Conservation (phyloP, 2,113 vertebrate genomes). For the Oxygymnocypris stewartii region DNA sequence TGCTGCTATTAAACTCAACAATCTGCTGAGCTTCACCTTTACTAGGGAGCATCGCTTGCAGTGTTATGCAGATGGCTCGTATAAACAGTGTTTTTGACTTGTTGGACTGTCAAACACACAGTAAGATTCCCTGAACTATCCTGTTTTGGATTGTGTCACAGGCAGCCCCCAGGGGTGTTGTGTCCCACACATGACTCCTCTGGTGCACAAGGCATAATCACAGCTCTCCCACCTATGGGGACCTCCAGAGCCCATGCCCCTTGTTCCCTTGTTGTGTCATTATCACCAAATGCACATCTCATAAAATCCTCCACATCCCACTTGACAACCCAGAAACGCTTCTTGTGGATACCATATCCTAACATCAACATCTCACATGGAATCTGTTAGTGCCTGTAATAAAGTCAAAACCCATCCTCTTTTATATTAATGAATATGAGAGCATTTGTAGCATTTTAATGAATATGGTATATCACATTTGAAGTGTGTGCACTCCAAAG, state of each 20-base stretch:
- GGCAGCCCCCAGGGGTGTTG: not conserved
- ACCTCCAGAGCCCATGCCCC: conserved; percentile 62
- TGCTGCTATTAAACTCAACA: conserved; percentile 29
- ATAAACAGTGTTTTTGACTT: not conserved
- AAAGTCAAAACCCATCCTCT: not conserved
- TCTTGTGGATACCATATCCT: not conserved
- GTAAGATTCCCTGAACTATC: not conserved
- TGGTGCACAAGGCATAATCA: conserved; percentile 64
- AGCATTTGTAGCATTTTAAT: not conserved
- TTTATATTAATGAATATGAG: no score
- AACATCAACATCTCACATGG: not conserved
- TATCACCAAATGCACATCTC: conserved; percentile 66
- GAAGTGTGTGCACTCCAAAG: not conserved
- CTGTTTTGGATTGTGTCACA: not conserved
- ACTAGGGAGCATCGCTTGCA: not conserved
- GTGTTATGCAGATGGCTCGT: not conserved
- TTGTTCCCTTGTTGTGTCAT: conserved; percentile 69
- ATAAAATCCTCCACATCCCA: conserved; percentile 42
- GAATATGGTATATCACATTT: not conserved
- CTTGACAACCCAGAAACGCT: not conserved
- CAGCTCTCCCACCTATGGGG: conserved; percentile 60
- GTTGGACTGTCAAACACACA: not conserved
- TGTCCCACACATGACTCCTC: not conserved
- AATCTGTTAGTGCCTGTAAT: not conserved
- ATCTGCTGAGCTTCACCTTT: not conserved